These are phyloP conservation scores for Pimpla rufipes DNA, from an alignment of 2,888 invertebrate genomes.

Conservation along the genomic window DNA sequence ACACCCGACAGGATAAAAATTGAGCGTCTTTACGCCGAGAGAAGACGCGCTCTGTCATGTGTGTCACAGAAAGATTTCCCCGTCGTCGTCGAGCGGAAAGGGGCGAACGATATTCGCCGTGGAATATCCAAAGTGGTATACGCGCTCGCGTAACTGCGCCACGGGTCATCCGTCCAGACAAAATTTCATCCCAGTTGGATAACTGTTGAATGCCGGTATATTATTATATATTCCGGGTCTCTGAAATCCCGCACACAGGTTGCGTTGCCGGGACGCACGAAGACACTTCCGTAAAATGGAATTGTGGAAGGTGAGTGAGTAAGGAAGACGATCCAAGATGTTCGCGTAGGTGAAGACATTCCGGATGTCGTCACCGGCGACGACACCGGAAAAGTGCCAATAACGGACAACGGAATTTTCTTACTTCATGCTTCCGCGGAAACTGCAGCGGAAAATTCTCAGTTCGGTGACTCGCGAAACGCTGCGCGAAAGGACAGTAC, in stretches of 20 bases:
- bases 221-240: slow-evolving; percentile 9
- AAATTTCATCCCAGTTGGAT: slow-evolving; percentile 26
- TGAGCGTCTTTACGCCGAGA: slow-evolving; percentile 7
- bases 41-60: slow-evolving; percentile 15
- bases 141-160: slow-evolving; percentile 9
- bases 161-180: slow-evolving; percentile 11
- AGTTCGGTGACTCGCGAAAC: slow-evolving; percentile 35
- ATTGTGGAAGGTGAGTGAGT: background rate
- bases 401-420: slow-evolving; percentile 2
- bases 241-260: background rate
- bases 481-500: background rate
- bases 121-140: background rate
- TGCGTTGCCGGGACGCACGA: background rate
- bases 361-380: too few species aligned
- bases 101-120: background rate
- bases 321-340: background rate
- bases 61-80: background rate
- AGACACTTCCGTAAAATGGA: background rate
- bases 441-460: slow-evolving; percentile 14
- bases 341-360: background rate
- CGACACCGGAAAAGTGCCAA: slow-evolving; percentile 1
- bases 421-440: background rate
- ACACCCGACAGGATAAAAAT: slow-evolving; percentile 8
- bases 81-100: slow-evolving; percentile 1
- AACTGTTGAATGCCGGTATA: slow-evolving; percentile 3